A percentile compares a stretch with the other conserved stretches of the same genome.
phyloP scores from a whole-genome alignment of 2,888 invertebrate genomes.

The Pseudococcus viburni region DNA sequence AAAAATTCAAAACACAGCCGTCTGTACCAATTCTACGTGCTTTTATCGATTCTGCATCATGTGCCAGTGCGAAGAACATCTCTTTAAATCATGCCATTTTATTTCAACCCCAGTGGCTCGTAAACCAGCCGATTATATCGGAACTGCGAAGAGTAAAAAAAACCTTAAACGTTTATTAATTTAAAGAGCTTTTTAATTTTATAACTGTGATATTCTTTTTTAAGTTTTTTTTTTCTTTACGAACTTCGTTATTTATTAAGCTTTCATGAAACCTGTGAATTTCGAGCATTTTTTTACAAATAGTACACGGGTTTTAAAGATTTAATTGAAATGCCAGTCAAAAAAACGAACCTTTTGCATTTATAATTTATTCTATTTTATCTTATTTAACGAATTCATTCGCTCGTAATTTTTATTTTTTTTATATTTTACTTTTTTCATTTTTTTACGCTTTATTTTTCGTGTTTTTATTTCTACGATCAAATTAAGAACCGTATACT shows the following conservation, averaged over 20 bases:
- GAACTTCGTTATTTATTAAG: conserved; percentile 2
- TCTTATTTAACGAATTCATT: conserved; percentile 30
- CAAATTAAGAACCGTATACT: conserved; percentile 42
- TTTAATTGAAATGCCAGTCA: not conserved
- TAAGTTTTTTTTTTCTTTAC: conserved; percentile 1
- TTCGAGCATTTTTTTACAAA: not conserved
- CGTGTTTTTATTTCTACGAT: conserved; percentile 32
- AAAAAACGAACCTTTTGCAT: not conserved
- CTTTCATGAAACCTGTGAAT: not conserved
- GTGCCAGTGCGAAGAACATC: conserved; percentile 67
- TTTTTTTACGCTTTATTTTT: conserved; percentile 27
- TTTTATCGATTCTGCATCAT: conserved; percentile 69
- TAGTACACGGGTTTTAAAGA: not conserved
- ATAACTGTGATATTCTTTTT: conserved; percentile 62
- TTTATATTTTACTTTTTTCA: conserved; percentile 26
- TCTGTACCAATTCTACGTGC: conserved; percentile 69
- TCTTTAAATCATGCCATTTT: conserved; percentile 64
- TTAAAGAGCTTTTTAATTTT: conserved; percentile 28
- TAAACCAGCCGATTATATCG: conserved; percentile 31
- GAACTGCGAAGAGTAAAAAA: conserved; percentile 41
- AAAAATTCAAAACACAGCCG: conserved; percentile 65
- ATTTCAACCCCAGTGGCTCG: conserved; percentile 60
- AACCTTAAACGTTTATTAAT: conserved; percentile 57
- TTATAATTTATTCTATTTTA: conserved; percentile 16
- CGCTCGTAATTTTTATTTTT: conserved; percentile 19